phyloP scores from a whole-genome alignment of 2,113 vertebrate genomes.

The Neogobius melanostomus region DNA sequence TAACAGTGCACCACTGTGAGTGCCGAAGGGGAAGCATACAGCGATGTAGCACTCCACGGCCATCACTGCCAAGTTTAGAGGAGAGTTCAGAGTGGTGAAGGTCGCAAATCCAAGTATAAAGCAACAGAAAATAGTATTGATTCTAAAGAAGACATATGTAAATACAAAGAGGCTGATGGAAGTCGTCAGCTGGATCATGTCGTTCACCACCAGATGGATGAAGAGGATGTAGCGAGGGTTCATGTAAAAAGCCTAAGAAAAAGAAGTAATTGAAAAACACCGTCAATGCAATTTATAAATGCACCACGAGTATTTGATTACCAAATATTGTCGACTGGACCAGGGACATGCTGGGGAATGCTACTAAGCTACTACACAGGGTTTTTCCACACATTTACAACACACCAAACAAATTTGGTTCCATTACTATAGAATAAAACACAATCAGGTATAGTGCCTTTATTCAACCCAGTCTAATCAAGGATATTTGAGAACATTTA shows the following conservation, averaged over 20 bases:
- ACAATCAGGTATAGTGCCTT: too few relatives aligned
- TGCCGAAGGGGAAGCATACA: slow-evolving; percentile 60
- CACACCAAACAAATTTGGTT: too few relatives aligned
- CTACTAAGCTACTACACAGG: too few relatives aligned
- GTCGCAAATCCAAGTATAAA: slow-evolving; percentile 40
- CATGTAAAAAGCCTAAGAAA: slow-evolving; percentile 24
- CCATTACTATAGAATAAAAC: too few relatives aligned
- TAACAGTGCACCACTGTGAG: slow-evolving; percentile 49
- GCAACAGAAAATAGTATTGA: slow-evolving; percentile 53
- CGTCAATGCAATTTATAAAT: neutral
- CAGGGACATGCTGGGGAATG: too few relatives aligned
- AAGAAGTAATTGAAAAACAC: neutral
- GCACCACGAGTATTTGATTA: too few relatives aligned
- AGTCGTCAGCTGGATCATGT: slow-evolving; percentile 50
- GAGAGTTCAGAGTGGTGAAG: slow-evolving; percentile 56
- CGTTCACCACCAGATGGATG: slow-evolving; percentile 56
- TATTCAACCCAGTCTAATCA: too few relatives aligned
- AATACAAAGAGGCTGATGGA: slow-evolving; percentile 34
- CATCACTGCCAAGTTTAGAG: slow-evolving; percentile 61
- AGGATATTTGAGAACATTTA: too few relatives aligned
- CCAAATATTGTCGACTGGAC: too few relatives aligned
- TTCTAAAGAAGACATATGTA: neutral
- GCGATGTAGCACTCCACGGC: slow-evolving; percentile 62
- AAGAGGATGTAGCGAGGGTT: slow-evolving; percentile 58
- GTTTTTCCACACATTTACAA: too few relatives aligned